Conservation (phyloP, 1,140 invertebrate genomes). For the Cardiocondyla obscurior region DNA sequence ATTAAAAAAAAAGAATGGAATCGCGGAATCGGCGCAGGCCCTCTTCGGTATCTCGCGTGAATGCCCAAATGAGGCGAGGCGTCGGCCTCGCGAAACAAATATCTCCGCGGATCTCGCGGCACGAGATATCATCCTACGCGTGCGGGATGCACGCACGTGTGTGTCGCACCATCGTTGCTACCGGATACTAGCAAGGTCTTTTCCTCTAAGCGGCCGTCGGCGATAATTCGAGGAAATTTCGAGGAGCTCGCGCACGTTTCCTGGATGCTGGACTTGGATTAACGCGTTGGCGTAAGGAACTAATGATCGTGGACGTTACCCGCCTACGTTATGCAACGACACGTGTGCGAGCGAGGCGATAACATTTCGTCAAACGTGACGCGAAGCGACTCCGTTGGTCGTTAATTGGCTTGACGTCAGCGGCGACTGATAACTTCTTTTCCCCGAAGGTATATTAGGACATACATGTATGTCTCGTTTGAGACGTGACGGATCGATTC, state of each 20-base stretch:
- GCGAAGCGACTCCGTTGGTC: neutral
- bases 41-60: neutral
- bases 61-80: constrained; percentile 13
- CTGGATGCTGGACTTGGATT: too few relatives aligned
- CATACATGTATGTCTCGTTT: neutral
- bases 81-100: neutral
- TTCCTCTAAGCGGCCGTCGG: too few relatives aligned
- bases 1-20: too few relatives aligned
- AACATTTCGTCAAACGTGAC: neutral
- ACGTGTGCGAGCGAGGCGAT: neutral
- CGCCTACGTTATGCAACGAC: constrained; percentile 2
- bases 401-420: neutral
- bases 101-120: neutral
- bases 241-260: constrained; percentile 29
- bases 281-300: constrained; percentile 10
- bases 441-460: neutral
- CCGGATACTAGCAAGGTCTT: too few relatives aligned
- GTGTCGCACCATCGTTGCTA: neutral
- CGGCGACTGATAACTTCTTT: neutral
- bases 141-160: neutral
- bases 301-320: neutral
- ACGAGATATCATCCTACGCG: constrained; percentile 22
- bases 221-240: constrained; percentile 38
- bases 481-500: neutral
- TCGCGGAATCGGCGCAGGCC: neutral